phyloP scores from a whole-genome alignment of 1,140 invertebrate genomes.

The Macrotrachela quadricornifera region DNA sequence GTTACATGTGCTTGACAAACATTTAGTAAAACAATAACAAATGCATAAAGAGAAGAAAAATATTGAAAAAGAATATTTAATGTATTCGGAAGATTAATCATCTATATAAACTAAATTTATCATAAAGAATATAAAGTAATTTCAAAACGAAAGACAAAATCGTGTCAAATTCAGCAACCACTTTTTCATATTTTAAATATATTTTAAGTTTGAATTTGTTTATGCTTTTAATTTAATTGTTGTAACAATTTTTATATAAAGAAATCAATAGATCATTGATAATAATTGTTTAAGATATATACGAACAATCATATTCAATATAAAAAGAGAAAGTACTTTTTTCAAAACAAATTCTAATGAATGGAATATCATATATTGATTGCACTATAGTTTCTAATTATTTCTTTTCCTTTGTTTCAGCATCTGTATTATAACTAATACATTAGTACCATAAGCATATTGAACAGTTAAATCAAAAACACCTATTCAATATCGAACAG shows the following conservation, averaged over 20 bases:
- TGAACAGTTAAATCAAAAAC: too few relatives aligned
- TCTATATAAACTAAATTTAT: constrained; percentile 10
- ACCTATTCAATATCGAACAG: too few relatives aligned
- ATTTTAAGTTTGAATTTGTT: constrained; percentile 7
- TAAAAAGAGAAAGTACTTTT: constrained; percentile 3
- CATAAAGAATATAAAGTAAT: constrained; percentile 11
- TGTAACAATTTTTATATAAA: neutral
- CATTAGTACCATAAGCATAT: too few relatives aligned
- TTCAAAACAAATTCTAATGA: too few relatives aligned
- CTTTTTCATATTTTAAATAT: neutral
- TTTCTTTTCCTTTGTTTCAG: too few relatives aligned
- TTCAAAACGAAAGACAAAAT: constrained; percentile 10
- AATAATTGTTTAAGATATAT: constrained; percentile 15
- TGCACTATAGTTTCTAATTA: too few relatives aligned
- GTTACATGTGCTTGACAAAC: neutral
- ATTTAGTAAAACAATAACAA: constrained; percentile 5
- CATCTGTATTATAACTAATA: too few relatives aligned
- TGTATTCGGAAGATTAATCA: constrained; percentile 1
- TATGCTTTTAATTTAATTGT: neutral
- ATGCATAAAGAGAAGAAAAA: neutral
- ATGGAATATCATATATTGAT: too few relatives aligned
- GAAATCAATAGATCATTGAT: neutral
- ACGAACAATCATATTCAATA: constrained; percentile 18
- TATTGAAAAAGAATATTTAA: constrained; percentile 3
- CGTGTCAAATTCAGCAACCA: neutral